A percentile compares a stretch with the other conserved stretches of the same genome.
These are phyloP conservation scores for Hirtodrosophila duncani DNA, from an alignment of 2,888 invertebrate genomes.

Conservation along the genomic window DNA sequence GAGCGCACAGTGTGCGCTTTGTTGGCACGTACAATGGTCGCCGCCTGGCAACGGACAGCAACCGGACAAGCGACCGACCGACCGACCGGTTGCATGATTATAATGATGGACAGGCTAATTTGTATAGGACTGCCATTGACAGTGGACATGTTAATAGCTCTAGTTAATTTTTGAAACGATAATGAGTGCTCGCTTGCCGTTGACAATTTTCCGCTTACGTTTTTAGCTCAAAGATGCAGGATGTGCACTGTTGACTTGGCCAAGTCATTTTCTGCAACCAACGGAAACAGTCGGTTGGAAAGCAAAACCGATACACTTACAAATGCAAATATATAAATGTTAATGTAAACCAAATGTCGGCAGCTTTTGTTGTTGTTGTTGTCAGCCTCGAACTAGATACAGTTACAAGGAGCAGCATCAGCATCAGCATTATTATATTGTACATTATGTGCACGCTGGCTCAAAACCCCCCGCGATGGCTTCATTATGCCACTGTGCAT, in stretches of 20 bases:
- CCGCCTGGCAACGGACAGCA: slow-evolving; percentile 5
- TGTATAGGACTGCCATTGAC: slow-evolving; percentile 51
- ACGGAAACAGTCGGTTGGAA: slow-evolving; percentile 1
- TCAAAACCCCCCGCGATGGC: not conserved
- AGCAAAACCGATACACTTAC: not conserved
- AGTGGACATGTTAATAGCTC: slow-evolving; percentile 62
- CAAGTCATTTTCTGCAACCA: slow-evolving; percentile 18
- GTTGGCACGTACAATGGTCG: slow-evolving; percentile 34
- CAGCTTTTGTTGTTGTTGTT: not conserved
- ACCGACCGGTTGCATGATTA: not conserved
- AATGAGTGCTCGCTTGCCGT: slow-evolving; percentile 27
- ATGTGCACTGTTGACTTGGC: slow-evolving; percentile 46
- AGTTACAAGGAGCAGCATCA: slow-evolving; percentile 1
- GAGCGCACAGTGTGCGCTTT: slow-evolving; percentile 23
- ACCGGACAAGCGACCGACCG: not conserved
- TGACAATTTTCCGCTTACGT: slow-evolving; percentile 47
- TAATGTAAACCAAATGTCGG: not conserved
- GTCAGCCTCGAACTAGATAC: not conserved
- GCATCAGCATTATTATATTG: slow-evolving; percentile 27
- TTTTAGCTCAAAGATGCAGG: slow-evolving; percentile 68
- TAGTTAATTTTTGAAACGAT: slow-evolving; percentile 7
- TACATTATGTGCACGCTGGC: slow-evolving; percentile 26
- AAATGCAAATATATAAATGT: not conserved
- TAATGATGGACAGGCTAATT: slow-evolving; percentile 33
- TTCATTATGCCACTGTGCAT: slow-evolving; percentile 34